A percentile compares a stretch with the other conserved stretches of the same genome.
Conservation (phyloP, 2,113 vertebrate genomes). For the Pomatorhinus ruficollis region DNA sequence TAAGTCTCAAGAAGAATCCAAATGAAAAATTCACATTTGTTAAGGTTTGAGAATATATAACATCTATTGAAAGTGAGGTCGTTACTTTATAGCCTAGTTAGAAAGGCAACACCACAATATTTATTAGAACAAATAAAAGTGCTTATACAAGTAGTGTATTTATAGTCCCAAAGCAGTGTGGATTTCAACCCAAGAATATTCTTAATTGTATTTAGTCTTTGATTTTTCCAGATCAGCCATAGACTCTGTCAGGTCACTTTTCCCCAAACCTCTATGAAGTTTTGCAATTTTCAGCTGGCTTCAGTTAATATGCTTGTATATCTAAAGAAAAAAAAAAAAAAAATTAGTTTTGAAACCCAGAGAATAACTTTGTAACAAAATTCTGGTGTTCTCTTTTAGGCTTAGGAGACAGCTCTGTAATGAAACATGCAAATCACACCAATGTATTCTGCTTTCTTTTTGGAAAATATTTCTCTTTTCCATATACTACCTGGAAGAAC, state of each 20-base stretch:
- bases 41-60: neutral
- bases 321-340: neutral
- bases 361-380: neutral
- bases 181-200: neutral
- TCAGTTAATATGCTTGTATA: neutral
- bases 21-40: neutral
- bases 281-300: neutral
- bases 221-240: neutral
- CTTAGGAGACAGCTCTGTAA: neutral
- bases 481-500: neutral
- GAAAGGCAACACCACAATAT: neutral
- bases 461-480: neutral
- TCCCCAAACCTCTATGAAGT: accelerated
- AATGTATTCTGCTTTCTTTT: neutral
- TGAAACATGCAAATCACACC: neutral
- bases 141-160: neutral
- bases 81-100: neutral
- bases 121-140: neutral
- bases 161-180: neutral
- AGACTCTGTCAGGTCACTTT: neutral
- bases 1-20: neutral
- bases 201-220: neutral
- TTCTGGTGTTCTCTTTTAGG: neutral
- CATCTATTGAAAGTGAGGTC: neutral
- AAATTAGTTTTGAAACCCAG: neutral